Evolutionary conservation across 1,140 invertebrate genomes (phyloP).

Genomic region (Drosophila nannoptera): DNA sequence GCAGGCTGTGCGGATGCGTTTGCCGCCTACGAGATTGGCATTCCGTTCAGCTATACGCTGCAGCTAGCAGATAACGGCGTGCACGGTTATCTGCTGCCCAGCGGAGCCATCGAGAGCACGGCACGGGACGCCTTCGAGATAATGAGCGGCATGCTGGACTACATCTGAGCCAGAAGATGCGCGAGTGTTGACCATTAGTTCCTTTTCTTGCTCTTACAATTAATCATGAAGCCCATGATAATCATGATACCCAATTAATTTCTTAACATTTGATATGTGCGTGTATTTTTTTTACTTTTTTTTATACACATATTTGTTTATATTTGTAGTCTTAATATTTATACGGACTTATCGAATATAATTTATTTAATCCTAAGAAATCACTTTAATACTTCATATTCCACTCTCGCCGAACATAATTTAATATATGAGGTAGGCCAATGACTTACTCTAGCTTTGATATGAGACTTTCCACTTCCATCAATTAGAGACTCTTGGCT

Average conservation of each 20-base stretch:
- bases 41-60: constrained; percentile 88
- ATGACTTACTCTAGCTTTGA: constrained; percentile 6
- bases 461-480: background rate
- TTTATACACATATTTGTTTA: constrained; percentile 32
- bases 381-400: background rate
- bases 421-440: background rate
- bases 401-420: background rate
- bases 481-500: constrained; percentile 8
- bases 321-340: constrained; percentile 35
- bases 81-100: constrained; percentile 89
- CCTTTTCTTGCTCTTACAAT: constrained; percentile 19
- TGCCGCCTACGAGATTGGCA: constrained; percentile 84
- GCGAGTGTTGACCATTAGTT: constrained; percentile 20
- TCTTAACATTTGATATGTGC: background rate
- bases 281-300: constrained; percentile 38
- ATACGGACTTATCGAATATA: constrained; percentile 31
- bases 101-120: constrained; percentile 86
- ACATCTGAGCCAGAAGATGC: constrained; percentile 58
- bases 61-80: constrained; percentile 88
- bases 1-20: constrained; percentile 86
- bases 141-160: constrained; percentile 85
- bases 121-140: constrained; percentile 89
- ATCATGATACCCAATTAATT: constrained; percentile 2
- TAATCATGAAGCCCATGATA: constrained; percentile 3
- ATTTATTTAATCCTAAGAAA: constrained; percentile 27